These are phyloP conservation scores for Coccyzus lansbergi DNA, from an alignment of 2,797 vertebrate species.

Conservation along the genomic window DNA sequence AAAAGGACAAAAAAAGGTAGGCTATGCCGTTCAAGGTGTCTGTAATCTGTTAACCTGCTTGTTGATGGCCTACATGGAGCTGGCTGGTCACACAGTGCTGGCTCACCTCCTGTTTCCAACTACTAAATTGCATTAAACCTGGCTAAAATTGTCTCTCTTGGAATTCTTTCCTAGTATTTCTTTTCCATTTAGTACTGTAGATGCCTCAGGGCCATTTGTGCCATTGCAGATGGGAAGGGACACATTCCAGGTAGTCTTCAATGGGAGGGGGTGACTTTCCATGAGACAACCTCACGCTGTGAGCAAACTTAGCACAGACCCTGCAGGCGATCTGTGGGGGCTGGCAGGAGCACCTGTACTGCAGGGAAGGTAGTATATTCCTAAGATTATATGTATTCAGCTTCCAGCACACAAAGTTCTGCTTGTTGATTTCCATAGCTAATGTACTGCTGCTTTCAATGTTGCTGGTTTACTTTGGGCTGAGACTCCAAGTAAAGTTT, in stretches of 20 bases:
- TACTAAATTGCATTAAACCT: neutral
- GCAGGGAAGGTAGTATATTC: constrained; percentile 20
- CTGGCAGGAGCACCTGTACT: constrained; percentile 55
- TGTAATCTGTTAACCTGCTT: neutral
- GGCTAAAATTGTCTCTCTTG: neutral
- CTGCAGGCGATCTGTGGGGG: neutral
- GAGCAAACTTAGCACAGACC: neutral
- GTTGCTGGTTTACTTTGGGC: constrained; percentile 66
- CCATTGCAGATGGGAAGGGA: neutral
- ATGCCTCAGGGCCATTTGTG: neutral
- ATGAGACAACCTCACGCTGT: neutral
- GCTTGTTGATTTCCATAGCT: constrained; percentile 52
- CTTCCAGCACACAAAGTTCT: constrained; percentile 61
- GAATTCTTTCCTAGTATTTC: neutral
- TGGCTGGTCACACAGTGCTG: neutral
- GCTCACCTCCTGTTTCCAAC: neutral
- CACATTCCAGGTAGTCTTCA: neutral
- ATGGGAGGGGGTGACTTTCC: neutral
- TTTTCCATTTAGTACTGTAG: neutral
- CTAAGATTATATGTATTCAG: constrained; percentile 10
- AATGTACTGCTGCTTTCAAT: constrained; percentile 44
- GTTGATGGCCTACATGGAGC: neutral
- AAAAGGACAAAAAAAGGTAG: constrained; percentile 78
- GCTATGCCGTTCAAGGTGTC: neutral
- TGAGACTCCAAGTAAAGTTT: constrained; percentile 67